These are phyloP conservation scores for Thymelicus acteon DNA, from an alignment of 2,888 invertebrate species.

Conservation along the genomic window DNA sequence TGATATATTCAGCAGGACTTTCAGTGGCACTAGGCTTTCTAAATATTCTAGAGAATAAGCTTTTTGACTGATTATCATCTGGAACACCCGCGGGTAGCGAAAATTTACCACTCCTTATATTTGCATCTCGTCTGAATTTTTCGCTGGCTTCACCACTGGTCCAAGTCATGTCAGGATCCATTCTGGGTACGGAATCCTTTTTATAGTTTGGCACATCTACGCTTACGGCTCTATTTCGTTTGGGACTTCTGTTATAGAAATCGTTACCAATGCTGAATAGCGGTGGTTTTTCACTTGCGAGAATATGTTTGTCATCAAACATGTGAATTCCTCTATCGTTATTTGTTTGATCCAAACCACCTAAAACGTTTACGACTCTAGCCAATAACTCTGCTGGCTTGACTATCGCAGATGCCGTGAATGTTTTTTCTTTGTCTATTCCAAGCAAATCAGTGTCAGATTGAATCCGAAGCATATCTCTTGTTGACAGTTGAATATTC, in stretches of 20 bases:
- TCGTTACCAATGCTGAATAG: constrained; percentile 84
- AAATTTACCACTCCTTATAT: constrained; percentile 72
- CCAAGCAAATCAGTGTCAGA: constrained; percentile 92
- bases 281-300: constrained; percentile 87
- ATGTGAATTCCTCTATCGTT: constrained; percentile 86
- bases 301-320: constrained; percentile 90
- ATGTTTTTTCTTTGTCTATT: constrained; percentile 92
- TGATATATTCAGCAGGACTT: constrained; percentile 66
- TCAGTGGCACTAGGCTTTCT: constrained; percentile 68
- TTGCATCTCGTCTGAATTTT: constrained; percentile 83
- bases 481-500: constrained; percentile 79
- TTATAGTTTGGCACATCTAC: constrained; percentile 79
- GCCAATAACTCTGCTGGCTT: constrained; percentile 91
- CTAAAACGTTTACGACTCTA: constrained; percentile 91
- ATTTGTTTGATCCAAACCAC: constrained; percentile 82
- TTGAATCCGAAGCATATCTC: constrained; percentile 86
- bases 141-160: constrained; percentile 87
- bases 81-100: constrained; percentile 65
- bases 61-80: constrained; percentile 56
- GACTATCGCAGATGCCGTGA: constrained; percentile 88
- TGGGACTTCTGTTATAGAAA: constrained; percentile 64
- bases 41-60: constrained; percentile 65
- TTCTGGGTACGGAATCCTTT: constrained; percentile 70
- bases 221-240: constrained; percentile 86
- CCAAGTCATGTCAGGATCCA: constrained; percentile 87